phyloP scores from a whole-genome alignment of 1,140 invertebrate species.

The Monomorium pharaonis region DNA sequence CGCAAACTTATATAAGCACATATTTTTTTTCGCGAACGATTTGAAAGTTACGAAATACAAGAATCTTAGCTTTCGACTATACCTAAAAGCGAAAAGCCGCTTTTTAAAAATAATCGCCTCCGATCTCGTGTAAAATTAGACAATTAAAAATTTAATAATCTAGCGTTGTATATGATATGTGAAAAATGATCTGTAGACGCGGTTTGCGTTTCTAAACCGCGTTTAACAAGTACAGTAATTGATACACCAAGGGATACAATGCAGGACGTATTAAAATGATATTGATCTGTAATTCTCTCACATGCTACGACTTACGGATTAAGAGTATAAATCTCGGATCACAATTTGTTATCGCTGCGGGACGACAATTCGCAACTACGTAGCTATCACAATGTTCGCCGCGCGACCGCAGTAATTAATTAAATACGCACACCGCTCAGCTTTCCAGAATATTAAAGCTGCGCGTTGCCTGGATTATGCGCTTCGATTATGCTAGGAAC shows the following conservation, averaged over 20 bases:
- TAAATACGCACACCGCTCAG: conserved; percentile 16
- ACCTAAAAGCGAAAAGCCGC: neutral
- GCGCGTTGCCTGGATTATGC: conserved; percentile 38
- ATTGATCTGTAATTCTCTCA: conserved; percentile 19
- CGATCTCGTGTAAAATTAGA: neutral
- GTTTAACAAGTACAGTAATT: neutral
- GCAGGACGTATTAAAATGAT: conserved; percentile 34
- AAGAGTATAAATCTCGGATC: conserved; percentile 34
- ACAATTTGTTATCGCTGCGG: conserved; percentile 33
- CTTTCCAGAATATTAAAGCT: conserved; percentile 23
- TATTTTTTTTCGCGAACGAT: neutral
- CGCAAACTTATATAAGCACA: neutral
- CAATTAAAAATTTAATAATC: conserved; percentile 11
- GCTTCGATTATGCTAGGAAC: conserved; percentile 42
- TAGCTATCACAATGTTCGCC: conserved; percentile 44
- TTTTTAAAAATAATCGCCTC: neutral
- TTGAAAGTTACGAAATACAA: neutral
- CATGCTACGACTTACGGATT: conserved; percentile 33
- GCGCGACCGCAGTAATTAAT: conserved; percentile 31
- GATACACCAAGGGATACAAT: conserved; percentile 18
- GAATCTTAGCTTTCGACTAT: conserved; percentile 7
- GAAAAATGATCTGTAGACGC: conserved; percentile 27
- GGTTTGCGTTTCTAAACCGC: neutral
- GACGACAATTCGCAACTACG: conserved; percentile 41
- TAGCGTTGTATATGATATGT: conserved; percentile 20